These are phyloP conservation scores for Calliscelio sp. DNA, from an alignment of 2,888 invertebrate species.

Conservation along the genomic window DNA sequence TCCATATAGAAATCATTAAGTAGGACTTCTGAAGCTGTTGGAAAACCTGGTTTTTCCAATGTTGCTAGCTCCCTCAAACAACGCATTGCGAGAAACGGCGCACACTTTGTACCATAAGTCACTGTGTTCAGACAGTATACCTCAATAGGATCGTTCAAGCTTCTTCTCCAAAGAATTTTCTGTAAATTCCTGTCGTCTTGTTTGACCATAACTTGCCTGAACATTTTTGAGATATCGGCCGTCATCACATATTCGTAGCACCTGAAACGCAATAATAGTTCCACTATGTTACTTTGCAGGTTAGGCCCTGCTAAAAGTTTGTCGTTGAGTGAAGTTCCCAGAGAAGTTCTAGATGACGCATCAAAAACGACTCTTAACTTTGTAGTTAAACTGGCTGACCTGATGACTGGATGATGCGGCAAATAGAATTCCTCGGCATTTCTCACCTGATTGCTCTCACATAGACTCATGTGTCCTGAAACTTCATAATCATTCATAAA, in stretches of 20 bases:
- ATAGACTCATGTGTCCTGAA: slow-evolving; percentile 14
- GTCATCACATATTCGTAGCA: background rate
- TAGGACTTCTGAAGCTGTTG: background rate
- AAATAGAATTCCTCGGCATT: slow-evolving; percentile 9
- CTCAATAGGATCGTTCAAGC: background rate
- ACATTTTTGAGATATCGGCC: background rate
- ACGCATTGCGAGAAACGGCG: slow-evolving; percentile 21
- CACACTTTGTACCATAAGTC: background rate
- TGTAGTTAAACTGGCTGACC: slow-evolving; percentile 13
- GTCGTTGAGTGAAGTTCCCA: slow-evolving; percentile 42
- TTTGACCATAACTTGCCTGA: background rate
- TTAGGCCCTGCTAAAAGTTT: slow-evolving; percentile 29
- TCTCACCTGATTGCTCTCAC: background rate
- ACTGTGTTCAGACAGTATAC: background rate
- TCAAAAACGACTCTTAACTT: slow-evolving; percentile 34
- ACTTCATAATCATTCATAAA: slow-evolving; percentile 13
- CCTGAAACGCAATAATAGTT: slow-evolving; percentile 5
- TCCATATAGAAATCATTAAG: slow-evolving; percentile 28
- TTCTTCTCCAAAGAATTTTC: background rate
- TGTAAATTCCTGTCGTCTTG: background rate
- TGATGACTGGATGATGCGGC: slow-evolving; percentile 47
- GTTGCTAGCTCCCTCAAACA: slow-evolving; percentile 4
- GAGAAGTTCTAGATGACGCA: slow-evolving; percentile 17
- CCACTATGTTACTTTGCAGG: slow-evolving; percentile 15
- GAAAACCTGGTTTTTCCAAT: background rate